These are phyloP conservation scores for Drosophila murphyi DNA, from an alignment of 1,140 invertebrate genomes.

Conservation along the genomic window DNA sequence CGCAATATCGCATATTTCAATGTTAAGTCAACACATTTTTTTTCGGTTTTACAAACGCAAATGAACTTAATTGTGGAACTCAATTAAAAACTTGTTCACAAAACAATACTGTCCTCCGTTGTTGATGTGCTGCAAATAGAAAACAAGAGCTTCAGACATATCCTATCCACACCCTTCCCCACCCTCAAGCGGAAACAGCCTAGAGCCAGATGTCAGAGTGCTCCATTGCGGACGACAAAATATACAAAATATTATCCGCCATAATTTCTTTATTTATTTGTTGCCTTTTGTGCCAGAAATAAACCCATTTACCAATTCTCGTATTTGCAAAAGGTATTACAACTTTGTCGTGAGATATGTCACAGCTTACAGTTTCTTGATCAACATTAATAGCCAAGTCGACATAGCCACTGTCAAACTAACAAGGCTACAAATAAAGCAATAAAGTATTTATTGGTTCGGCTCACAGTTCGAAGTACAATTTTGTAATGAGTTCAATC, in stretches of 20 bases:
- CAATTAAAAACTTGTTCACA: slow-evolving; percentile 41
- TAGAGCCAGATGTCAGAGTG: neutral
- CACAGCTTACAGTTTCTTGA: no score
- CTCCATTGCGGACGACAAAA: slow-evolving; percentile 6
- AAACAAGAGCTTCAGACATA: slow-evolving; percentile 13
- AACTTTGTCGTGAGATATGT: no score
- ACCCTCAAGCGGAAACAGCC: slow-evolving; percentile 4
- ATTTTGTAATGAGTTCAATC: no score
- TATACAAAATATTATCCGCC: slow-evolving; percentile 39
- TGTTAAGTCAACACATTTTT: slow-evolving; percentile 7
- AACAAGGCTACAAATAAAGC: no score
- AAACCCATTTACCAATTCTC: slow-evolving; percentile 29
- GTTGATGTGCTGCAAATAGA: slow-evolving; percentile 8
- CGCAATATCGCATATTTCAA: neutral
- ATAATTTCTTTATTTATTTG: slow-evolving; percentile 46
- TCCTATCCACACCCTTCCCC: slow-evolving; percentile 18
- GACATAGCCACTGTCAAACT: neutral
- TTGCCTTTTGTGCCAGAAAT: slow-evolving; percentile 51
- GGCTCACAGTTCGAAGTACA: no score
- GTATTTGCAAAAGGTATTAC: slow-evolving; percentile 25
- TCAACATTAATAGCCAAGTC: neutral
- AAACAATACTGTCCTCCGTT: slow-evolving; percentile 7
- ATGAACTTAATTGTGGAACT: slow-evolving; percentile 35
- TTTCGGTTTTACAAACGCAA: slow-evolving; percentile 2
- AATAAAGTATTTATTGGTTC: no score